A percentile compares a stretch with the other conserved stretches of the same genome.
Conservation (phyloP, 2,797 vertebrate genomes). For the Acrossocheilus wenchowensis region DNA sequence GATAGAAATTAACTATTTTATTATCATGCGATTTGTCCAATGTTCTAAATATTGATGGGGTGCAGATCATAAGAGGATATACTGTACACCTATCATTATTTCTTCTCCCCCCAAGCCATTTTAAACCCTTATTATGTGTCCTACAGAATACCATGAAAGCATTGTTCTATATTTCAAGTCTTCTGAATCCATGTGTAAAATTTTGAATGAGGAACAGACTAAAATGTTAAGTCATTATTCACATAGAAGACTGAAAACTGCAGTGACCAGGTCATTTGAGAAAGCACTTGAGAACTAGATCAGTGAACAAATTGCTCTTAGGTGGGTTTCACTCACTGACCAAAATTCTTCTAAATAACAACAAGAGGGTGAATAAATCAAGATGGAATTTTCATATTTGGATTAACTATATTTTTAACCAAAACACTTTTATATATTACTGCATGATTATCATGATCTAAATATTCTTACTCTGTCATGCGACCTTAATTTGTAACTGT, state of each 20-base stretch:
- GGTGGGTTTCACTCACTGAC: not conserved
- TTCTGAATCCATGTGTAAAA: not conserved
- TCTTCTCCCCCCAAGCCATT: not conserved
- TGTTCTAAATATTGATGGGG: not conserved
- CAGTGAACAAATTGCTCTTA: not conserved
- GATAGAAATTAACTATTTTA: not conserved
- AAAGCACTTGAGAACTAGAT: not conserved
- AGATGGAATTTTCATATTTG: not conserved
- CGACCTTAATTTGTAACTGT: not conserved
- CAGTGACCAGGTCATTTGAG: not conserved
- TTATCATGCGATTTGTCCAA: not conserved
- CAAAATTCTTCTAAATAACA: not conserved
- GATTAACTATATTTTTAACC: not conserved
- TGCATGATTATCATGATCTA: not conserved
- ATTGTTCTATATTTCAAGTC: not conserved
- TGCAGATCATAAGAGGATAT: slow-evolving; percentile 5
- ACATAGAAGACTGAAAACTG: not conserved
- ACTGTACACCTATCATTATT: not conserved
- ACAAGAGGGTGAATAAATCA: not conserved
- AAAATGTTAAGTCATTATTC: not conserved
- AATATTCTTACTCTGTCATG: not conserved
- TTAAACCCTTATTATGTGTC: not conserved
- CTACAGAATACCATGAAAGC: not conserved
- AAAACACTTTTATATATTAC: not conserved
- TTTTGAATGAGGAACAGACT: not conserved